Evolutionary conservation across 2,797 vertebrate species (phyloP), one percentile per base, ranked within the genome.

Genomic region (Sparus aurata): DNA sequence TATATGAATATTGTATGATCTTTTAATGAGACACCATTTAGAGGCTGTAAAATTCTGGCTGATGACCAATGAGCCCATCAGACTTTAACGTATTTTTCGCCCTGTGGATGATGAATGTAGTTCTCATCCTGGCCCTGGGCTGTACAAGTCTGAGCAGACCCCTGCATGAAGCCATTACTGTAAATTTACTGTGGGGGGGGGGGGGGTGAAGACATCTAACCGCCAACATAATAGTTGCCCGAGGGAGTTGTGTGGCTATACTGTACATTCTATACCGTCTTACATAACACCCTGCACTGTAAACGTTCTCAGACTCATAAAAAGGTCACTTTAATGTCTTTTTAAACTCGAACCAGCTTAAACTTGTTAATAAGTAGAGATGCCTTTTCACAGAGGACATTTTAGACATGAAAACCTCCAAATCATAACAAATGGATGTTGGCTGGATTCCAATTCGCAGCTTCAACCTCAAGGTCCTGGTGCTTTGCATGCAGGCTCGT

Each of bases 271-370:
- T 43, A 54, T 50, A 59, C 45, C 41, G 5, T 69, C 59, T 76
- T 80, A 79, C 57, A 57, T 70, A 80, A 85, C 12, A 72, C 22
- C 3, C 18, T 59, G 38, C 25, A 58, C 72, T 58, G 55, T 70
- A 45, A 63, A 75, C 16, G 11, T 16, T 15, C 34, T 75, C 47
- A 57, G 23, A 63, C 58, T 47, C 20, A 12, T n/a, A 49, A 53
- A 53, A 25, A 59, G 0, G 20, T 8, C 4, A 58, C 45, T 57
- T 27, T 59, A 18, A 20, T 12, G 59, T 10, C 47, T 53, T 59
- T 43, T 71, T 22, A 25, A 49, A 66, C 30, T 17, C 38, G 63
- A 25, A 41, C 45, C 15, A 55, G 22, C 5, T 50, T 11, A 20
- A 27, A n/a, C 12, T 49, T 69, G 11, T 47, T 20, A 55, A 52